A percentile compares a stretch with the other conserved stretches of the same genome.
phyloP scores from a whole-genome alignment of 2,888 invertebrate genomes.

The Cerastis leucographa region DNA sequence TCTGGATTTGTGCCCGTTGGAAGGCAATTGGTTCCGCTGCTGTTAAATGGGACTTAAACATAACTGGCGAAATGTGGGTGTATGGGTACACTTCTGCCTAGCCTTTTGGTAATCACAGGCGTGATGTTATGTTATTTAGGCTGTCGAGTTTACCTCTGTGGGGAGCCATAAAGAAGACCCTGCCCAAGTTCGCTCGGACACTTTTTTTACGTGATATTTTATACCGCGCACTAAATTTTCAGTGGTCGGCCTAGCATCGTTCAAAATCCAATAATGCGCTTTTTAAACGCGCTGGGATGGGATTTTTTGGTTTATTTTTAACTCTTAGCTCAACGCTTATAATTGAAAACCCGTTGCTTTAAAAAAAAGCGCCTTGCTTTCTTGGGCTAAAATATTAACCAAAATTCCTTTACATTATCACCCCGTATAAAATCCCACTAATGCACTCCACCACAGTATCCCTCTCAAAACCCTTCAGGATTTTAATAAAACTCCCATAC shows the following conservation, averaged over 20 bases:
- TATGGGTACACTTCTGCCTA: too few relatives aligned
- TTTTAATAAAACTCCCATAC: slow-evolving; percentile 35
- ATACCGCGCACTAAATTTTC: background rate
- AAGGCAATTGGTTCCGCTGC: too few relatives aligned
- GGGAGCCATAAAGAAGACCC: background rate
- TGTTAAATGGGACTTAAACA: too few relatives aligned
- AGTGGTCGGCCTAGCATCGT: background rate
- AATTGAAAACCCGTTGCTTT: background rate
- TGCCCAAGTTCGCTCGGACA: background rate
- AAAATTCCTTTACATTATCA: background rate
- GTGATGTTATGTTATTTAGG: too few relatives aligned
- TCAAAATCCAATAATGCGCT: background rate
- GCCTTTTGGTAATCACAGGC: too few relatives aligned
- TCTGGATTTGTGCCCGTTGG: too few relatives aligned
- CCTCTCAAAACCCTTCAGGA: slow-evolving; percentile 6
- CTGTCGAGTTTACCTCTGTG: background rate
- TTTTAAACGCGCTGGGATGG: background rate
- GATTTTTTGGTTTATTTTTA: background rate
- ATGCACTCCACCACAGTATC: slow-evolving; percentile 4
- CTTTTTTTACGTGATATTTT: background rate
- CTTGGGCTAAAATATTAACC: background rate
- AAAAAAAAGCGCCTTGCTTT: background rate
- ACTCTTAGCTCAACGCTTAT: background rate
- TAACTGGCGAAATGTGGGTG: too few relatives aligned
- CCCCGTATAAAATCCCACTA: slow-evolving; percentile 3